phyloP scores from a whole-genome alignment of 2,888 invertebrate species.

The Notodonta dromedarius region DNA sequence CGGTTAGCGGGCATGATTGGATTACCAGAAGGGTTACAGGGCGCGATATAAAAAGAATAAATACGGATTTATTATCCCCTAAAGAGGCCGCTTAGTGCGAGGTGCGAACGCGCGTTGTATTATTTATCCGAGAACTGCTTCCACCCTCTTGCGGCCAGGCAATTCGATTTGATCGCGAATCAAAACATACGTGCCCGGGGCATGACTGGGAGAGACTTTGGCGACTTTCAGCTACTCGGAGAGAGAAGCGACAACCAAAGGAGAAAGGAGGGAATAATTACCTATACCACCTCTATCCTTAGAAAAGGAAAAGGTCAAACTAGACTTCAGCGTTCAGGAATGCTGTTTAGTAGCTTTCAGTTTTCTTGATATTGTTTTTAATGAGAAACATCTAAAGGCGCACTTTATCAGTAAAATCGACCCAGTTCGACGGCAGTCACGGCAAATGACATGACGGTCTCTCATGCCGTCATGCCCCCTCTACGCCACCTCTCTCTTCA shows the following conservation, averaged over 20 bases:
- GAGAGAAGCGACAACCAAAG: not conserved
- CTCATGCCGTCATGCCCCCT: too few species aligned
- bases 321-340: too few species aligned
- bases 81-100: constrained; percentile 75
- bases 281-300: too few species aligned
- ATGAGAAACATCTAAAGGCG: too few species aligned
- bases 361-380: too few species aligned
- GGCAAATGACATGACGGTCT: too few species aligned
- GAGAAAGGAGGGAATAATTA: too few species aligned
- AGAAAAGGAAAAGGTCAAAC: too few species aligned
- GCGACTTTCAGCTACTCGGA: not conserved
- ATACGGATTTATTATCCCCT: constrained; percentile 84
- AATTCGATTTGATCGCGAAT: constrained; percentile 73
- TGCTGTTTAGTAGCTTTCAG: too few species aligned
- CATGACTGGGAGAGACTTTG: not conserved
- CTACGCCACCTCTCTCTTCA: too few species aligned
- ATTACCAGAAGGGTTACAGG: constrained; percentile 68
- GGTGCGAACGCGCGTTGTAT: constrained; percentile 79
- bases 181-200: constrained; percentile 66
- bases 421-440: too few species aligned
- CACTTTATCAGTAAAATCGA: too few species aligned
- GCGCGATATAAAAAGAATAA: constrained; percentile 80
- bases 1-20: constrained; percentile 72
- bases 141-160: constrained; percentile 66
- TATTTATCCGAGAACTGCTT: constrained; percentile 67